phyloP scores from a whole-genome alignment of 2,797 vertebrate species.

The Pachyuromys duprasi region DNA sequence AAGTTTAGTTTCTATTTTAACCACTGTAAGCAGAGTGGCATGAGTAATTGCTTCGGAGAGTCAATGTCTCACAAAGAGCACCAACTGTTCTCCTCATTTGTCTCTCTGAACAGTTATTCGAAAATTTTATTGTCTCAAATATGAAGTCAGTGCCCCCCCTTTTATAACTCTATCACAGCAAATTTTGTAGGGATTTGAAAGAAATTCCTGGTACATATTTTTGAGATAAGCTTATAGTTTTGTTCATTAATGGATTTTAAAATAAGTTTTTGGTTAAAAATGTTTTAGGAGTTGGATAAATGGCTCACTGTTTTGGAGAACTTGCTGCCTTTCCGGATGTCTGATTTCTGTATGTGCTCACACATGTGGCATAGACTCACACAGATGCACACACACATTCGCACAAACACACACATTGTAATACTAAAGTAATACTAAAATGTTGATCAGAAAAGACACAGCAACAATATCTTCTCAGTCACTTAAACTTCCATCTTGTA shows the following conservation, averaged over 20 bases:
- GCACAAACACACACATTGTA: background rate
- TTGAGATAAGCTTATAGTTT: background rate
- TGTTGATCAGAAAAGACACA: background rate
- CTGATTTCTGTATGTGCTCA: background rate
- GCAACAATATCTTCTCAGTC: background rate
- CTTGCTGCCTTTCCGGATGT: background rate
- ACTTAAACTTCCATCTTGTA: background rate
- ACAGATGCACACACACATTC: background rate
- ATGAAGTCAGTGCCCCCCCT: background rate
- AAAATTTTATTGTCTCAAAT: conserved; percentile 23
- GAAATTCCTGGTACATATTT: background rate
- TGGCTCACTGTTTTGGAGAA: background rate
- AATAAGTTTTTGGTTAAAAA: background rate
- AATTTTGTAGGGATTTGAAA: conserved; percentile 20
- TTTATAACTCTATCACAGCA: conserved; percentile 32
- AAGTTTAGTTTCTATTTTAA: conserved; percentile 37
- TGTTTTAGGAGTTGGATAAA: background rate
- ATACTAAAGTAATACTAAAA: background rate
- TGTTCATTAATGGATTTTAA: background rate
- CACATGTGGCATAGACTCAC: background rate
- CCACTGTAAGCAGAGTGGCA: background rate
- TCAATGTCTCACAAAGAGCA: background rate
- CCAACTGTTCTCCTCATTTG: background rate
- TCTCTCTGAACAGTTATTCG: no score
- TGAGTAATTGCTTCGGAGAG: background rate